phyloP scores from a whole-genome alignment of 2,113 vertebrate genomes.

The Prolemur simus region DNA sequence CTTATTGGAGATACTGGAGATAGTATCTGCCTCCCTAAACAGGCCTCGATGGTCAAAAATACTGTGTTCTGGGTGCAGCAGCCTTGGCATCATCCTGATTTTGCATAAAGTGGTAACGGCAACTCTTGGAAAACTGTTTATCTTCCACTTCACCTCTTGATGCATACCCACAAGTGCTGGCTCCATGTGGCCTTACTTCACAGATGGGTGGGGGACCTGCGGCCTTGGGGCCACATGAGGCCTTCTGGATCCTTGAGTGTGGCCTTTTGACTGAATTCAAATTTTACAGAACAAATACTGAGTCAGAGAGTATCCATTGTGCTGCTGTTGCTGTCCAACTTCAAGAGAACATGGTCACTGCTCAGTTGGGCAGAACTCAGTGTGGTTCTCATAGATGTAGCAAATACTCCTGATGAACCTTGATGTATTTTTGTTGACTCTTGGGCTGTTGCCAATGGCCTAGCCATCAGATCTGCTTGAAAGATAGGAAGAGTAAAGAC shows the following conservation, averaged over 20 bases:
- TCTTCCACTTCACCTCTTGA: neutral
- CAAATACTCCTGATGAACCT: neutral
- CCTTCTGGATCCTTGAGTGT: too few species aligned
- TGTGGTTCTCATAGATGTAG: neutral
- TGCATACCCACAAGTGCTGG: neutral
- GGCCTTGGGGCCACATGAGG: too few species aligned
- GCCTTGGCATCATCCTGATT: neutral
- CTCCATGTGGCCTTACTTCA: neutral
- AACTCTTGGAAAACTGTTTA: neutral
- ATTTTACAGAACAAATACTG: too few species aligned
- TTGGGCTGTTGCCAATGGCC: neutral
- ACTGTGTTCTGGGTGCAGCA: neutral
- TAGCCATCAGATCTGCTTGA: neutral
- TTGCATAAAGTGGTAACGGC: neutral
- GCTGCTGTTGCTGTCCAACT: neutral
- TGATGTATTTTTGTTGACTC: neutral
- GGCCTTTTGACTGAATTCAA: too few species aligned
- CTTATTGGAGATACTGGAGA: neutral
- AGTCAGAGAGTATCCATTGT: neutral
- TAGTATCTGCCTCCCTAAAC: neutral
- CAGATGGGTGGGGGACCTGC: neutral
- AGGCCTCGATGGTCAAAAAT: neutral
- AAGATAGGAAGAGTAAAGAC: neutral
- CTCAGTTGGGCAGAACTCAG: neutral
- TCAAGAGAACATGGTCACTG: neutral